Evolutionary conservation across 2,113 vertebrate species (phyloP), one percentile per base, ranked within the genome.

Genomic region (Poecilia latipinna): DNA sequence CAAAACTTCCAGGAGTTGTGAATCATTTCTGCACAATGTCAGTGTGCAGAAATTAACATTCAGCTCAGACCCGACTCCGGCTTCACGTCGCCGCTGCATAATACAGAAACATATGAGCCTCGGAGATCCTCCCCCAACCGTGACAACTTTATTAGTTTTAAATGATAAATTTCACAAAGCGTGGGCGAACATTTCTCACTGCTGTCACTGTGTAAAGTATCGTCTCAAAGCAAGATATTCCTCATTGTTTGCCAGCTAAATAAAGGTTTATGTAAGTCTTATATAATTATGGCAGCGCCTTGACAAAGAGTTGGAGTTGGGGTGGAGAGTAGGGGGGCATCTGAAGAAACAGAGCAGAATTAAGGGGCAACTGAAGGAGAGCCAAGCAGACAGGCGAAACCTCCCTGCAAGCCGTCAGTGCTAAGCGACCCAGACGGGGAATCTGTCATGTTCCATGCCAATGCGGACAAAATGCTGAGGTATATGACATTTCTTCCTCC

Each of bases 331-430:
- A 29, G 70, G 78, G 78, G 84, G 60, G 64, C 80, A 82, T 86
- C 69, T 77, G 84, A 82, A 86, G 92, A 93, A 93, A 91, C 90
- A 91, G 92, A 92, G 92, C 90, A 93, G 91, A 93, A 93, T 85
- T 73, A 92, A 91, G 85, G 82, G 77, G 82, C 65, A 70, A 74
- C 61, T 83, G 83, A 89, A 73, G 79, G 77, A 88, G 80, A 89
- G 78, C 68, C 74, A 17, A 84, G 72, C 79, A 79, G 91, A 89
- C 89, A 85, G 85, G 85, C 89, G 17, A 86, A 86, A 72, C 78
- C 86, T 82, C 74, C 90, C 89, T 90, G 87, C 75, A 33, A 87
- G 84, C 44, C 88, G 69, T 92, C 91, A 86, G 26, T 48, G 84
- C 78, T 87, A 84, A 93, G 83, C 29, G 71, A 88, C 88, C 85